Evolutionary conservation across 2,888 invertebrate species (phyloP).

Genomic region (Cryptocephalus primarius): DNA sequence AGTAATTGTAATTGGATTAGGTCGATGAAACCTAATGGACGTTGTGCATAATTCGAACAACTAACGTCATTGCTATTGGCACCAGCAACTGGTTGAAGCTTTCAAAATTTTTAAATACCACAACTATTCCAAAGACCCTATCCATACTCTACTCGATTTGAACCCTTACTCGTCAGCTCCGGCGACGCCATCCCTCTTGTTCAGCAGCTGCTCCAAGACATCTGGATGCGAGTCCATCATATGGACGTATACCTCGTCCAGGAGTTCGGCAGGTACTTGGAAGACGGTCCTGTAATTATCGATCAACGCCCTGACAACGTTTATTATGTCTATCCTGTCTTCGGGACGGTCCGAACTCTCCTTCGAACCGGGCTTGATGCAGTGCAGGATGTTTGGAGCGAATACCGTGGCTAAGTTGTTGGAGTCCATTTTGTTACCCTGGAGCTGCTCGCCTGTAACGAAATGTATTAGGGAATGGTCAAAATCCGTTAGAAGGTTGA

Average conservation of each 20-base stretch:
- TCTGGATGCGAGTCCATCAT: conserved; percentile 79
- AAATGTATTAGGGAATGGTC: neutral
- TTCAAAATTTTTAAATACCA: no score
- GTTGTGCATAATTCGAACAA: no score
- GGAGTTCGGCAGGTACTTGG: conserved; percentile 65
- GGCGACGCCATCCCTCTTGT: conserved; percentile 33
- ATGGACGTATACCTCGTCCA: conserved; percentile 78
- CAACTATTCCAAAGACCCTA: no score
- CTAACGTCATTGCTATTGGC: no score
- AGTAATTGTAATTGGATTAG: no score
- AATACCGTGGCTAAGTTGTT: conserved; percentile 87
- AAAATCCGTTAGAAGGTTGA: neutral
- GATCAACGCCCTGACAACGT: conserved; percentile 70
- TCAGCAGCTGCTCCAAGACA: conserved; percentile 57
- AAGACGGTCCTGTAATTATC: conserved; percentile 63
- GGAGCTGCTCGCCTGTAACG: conserved; percentile 42
- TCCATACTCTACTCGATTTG: no score
- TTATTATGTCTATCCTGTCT: conserved; percentile 81
- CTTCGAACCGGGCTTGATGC: conserved; percentile 47
- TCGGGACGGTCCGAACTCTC: conserved; percentile 53
- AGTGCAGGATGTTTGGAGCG: conserved; percentile 86
- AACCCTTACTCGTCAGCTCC: conserved; percentile 38
- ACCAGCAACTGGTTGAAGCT: no score
- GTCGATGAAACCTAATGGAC: no score
- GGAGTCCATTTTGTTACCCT: conserved; percentile 91